Percentiles rank a stretch among this genome's conserved stretches.
Conservation (phyloP, 23 tunicate genomes). For the Oikopleura dioica region DNA sequence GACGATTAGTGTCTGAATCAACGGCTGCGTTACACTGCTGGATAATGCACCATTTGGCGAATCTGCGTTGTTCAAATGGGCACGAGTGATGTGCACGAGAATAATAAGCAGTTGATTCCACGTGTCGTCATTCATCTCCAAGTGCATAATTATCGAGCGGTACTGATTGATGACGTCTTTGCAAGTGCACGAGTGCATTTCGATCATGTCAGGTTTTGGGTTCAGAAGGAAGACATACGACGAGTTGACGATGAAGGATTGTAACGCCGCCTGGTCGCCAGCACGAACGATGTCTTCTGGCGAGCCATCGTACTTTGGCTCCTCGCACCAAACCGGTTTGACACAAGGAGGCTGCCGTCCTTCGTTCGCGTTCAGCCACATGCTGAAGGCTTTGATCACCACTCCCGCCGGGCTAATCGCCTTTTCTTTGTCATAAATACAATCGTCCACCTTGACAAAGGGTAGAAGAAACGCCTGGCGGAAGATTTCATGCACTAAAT, state of each 20-base stretch:
- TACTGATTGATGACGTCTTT: constrained; percentile 24
- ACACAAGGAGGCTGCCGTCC: too few relatives aligned
- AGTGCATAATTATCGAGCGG: constrained; percentile 54
- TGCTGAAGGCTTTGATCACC: too few relatives aligned
- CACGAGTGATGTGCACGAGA: constrained; percentile 39
- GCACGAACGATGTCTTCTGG: too few relatives aligned
- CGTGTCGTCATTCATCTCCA: constrained; percentile 25
- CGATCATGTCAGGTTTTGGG: constrained; percentile 8
- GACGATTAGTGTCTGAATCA: constrained; percentile 50
- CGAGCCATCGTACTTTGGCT: too few relatives aligned
- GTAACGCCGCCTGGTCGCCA: constrained; percentile 39
- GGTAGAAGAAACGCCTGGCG: constrained; percentile 31
- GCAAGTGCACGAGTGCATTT: background rate
- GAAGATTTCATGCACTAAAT: constrained; percentile 61
- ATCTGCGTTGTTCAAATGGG: constrained; percentile 30
- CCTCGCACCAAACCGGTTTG: too few relatives aligned
- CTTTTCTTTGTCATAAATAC: background rate
- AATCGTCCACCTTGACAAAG: background rate
- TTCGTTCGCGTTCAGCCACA: too few relatives aligned
- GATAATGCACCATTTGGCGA: constrained; percentile 1
- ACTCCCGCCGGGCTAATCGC: too few relatives aligned
- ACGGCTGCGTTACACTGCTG: background rate
- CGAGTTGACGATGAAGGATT: constrained; percentile 52
- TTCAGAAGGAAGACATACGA: constrained; percentile 53
- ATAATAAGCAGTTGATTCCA: constrained; percentile 57